Conservation (phyloP, 2,797 vertebrate genomes). For the Sebastiscus albofasciatus region DNA sequence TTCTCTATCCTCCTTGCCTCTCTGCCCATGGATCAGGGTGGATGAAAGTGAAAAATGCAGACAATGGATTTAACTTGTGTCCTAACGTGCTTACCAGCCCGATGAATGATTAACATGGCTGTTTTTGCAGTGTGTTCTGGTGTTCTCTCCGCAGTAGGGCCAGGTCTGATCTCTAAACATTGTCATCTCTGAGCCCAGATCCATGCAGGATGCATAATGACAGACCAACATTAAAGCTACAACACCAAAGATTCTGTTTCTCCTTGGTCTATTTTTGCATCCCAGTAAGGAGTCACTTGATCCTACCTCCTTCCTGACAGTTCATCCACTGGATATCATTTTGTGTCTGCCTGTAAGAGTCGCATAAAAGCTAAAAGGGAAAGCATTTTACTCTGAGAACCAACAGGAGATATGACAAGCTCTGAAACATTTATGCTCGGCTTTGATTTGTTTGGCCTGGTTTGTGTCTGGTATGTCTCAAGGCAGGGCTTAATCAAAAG, state of each 20-base stretch:
- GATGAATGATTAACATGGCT: constrained; percentile 54
- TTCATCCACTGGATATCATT: constrained; percentile 69
- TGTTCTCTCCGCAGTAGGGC: constrained; percentile 32
- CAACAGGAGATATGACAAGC: constrained; percentile 67
- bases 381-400: constrained; percentile 50
- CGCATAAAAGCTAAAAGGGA: constrained; percentile 65
- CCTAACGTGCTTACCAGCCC: constrained; percentile 33
- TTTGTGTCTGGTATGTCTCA: constrained; percentile 51
- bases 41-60: constrained; percentile 53
- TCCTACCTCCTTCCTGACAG: constrained; percentile 72
- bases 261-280: constrained; percentile 76
- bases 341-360: constrained; percentile 67
- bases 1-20: constrained; percentile 9
- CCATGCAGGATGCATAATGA: constrained; percentile 55
- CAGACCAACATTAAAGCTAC: constrained; percentile 65
- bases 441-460: constrained; percentile 71
- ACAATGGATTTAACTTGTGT: constrained; percentile 58
- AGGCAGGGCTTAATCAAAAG: constrained; percentile 67
- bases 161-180: constrained; percentile 60
- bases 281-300: constrained; percentile 74
- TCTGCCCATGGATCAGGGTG: constrained; percentile 27
- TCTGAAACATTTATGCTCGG: constrained; percentile 51
- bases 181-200: constrained; percentile 54
- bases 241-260: constrained; percentile 62
- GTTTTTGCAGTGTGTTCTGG: constrained; percentile 38